Conservation (phyloP, 2,113 vertebrate species). For the Pseudopodoces humilis region DNA sequence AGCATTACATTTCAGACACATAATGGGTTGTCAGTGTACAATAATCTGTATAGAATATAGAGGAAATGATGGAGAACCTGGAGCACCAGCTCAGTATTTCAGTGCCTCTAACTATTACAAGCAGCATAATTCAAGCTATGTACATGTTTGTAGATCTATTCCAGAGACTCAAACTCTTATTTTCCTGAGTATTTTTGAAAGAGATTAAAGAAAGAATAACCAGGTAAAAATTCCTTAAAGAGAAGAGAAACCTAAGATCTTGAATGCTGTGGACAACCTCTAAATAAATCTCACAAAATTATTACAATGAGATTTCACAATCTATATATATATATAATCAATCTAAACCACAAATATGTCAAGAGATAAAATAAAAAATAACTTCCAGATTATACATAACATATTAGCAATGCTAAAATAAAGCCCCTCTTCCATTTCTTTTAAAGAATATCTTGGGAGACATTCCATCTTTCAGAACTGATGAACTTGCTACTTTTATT, state of each 20-base stretch:
- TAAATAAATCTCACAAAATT: not conserved
- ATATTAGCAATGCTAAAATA: not conserved
- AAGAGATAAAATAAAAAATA: not conserved
- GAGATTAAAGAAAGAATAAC: not conserved
- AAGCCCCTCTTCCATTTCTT: not conserved
- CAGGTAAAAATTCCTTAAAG: not conserved
- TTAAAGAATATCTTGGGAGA: not conserved
- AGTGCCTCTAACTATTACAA: not conserved
- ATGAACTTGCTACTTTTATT: not conserved
- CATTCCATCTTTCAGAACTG: not conserved
- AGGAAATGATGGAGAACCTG: not conserved
- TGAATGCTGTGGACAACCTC: not conserved
- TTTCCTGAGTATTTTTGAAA: not conserved
- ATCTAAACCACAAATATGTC: not conserved
- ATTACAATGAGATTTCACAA: not conserved
- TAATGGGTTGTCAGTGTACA: not conserved
- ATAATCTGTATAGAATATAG: not conserved
- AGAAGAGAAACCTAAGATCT: not conserved
- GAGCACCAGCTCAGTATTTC: not conserved
- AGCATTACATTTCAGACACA: not conserved
- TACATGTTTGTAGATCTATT: not conserved
- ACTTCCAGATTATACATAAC: not conserved
- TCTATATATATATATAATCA: not conserved
- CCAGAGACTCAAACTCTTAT: not conserved
- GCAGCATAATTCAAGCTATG: not conserved